Evolutionary conservation across 2,113 vertebrate species (phyloP).

Genomic region (Cryptomyrus ogoouensis): DNA sequence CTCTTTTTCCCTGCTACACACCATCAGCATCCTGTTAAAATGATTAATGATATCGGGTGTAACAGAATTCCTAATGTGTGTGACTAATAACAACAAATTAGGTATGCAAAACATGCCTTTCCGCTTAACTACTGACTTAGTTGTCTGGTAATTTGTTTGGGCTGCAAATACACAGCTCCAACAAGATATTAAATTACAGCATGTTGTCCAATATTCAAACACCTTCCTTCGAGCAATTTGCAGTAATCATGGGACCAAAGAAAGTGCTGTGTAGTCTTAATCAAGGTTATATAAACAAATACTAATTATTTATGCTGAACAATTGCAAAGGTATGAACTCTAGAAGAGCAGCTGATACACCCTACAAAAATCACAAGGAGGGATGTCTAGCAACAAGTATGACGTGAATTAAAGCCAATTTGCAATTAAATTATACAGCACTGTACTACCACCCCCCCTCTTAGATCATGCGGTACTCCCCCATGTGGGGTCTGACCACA

Average conservation of each 20-base stretch:
- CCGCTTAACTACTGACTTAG: conserved; percentile 34
- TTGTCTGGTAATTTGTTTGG: conserved; percentile 32
- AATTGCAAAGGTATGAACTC: conserved; percentile 33
- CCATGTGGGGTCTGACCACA: background rate
- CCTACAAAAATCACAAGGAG: conserved; percentile 33
- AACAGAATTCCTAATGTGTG: conserved; percentile 32
- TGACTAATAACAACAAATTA: conserved; percentile 30
- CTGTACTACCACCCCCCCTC: background rate
- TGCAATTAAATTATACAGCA: conserved; percentile 16
- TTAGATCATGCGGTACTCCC: background rate
- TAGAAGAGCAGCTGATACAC: conserved; percentile 30
- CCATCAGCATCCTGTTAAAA: conserved; percentile 31
- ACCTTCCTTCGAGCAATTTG: conserved; percentile 35
- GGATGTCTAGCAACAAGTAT: conserved; percentile 30
- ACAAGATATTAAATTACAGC: conserved; percentile 32
- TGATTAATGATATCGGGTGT: conserved; percentile 39
- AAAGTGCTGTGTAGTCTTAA: conserved; percentile 33
- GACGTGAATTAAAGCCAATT: conserved; percentile 28
- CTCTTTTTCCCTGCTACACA: background rate
- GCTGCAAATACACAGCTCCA: conserved; percentile 25
- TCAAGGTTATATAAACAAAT: conserved; percentile 36
- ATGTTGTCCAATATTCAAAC: conserved; percentile 35
- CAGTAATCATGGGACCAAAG: conserved; percentile 33
- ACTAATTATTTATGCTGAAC: conserved; percentile 31
- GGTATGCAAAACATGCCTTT: conserved; percentile 33